These are phyloP conservation scores for Tinea pellionella DNA, from an alignment of 2,888 invertebrate species.

Conservation along the genomic window DNA sequence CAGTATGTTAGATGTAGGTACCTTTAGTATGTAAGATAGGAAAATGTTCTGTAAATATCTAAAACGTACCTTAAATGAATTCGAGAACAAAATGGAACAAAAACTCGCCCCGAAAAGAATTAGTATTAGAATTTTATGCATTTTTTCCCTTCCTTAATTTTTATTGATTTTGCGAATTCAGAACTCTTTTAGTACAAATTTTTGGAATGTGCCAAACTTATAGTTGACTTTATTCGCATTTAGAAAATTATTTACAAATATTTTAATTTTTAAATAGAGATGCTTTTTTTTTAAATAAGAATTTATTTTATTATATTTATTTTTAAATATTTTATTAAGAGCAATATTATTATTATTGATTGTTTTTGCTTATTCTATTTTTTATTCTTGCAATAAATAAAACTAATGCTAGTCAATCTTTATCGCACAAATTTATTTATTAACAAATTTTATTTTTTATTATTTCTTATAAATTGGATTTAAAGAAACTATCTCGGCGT, in stretches of 20 bases:
- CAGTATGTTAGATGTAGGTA: background rate
- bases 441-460: background rate
- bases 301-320: slow-evolving; percentile 32
- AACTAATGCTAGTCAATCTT: slow-evolving; percentile 65
- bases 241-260: slow-evolving; percentile 25
- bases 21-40: background rate
- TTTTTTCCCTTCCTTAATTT: background rate
- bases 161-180: background rate
- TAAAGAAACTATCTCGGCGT: background rate
- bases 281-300: slow-evolving; percentile 22
- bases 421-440: slow-evolving; percentile 48
- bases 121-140: slow-evolving; percentile 57
- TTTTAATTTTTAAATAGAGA: slow-evolving; percentile 6
- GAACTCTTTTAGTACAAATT: slow-evolving; percentile 46
- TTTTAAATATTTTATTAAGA: slow-evolving; percentile 26
- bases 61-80: slow-evolving; percentile 7
- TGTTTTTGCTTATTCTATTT: slow-evolving; percentile 19
- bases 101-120: slow-evolving; percentile 63
- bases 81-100: slow-evolving; percentile 51
- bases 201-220: slow-evolving; percentile 62
- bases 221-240: slow-evolving; percentile 56
- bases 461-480: background rate
- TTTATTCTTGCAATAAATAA: slow-evolving; percentile 57
- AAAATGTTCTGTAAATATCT: background rate
- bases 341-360: slow-evolving; percentile 13